A percentile compares a stretch with the other conserved stretches of the same genome.
phyloP scores from a whole-genome alignment of 2,113 vertebrate genomes.

The Callocephalon fimbriatum region DNA sequence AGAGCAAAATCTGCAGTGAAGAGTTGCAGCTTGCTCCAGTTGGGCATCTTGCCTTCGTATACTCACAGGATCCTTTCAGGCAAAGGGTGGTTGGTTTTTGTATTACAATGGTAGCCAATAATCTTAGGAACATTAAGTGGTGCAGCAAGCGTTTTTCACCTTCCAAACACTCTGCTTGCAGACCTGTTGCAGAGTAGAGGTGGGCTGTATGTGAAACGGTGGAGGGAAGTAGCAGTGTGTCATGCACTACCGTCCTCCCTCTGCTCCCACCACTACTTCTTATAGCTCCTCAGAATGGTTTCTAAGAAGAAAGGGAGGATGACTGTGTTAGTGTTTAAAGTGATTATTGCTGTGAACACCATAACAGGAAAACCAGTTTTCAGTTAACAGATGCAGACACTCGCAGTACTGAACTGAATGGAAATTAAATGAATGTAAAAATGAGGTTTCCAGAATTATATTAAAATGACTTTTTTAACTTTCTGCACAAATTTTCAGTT shows the following conservation, averaged over 20 bases:
- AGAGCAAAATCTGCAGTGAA: not conserved
- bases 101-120: rapidly evolving
- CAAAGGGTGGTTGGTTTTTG: not conserved
- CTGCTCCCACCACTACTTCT: not conserved
- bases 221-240: not conserved
- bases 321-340: not conserved
- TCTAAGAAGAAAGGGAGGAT: not conserved
- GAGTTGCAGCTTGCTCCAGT: not conserved
- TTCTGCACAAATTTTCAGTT: constrained; percentile 13
- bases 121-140: not conserved
- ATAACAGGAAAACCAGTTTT: not conserved
- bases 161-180: not conserved
- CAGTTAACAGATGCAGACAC: not conserved
- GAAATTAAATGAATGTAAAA: constrained; percentile 30
- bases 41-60: not conserved
- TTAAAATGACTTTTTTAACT: constrained; percentile 38
- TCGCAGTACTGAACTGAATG: not conserved
- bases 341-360: not conserved
- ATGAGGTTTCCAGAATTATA: constrained; percentile 6
- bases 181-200: not conserved
- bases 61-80: not conserved
- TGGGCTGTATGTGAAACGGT: not conserved
- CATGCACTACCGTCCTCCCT: rapidly evolving
- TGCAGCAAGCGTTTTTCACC: not conserved
- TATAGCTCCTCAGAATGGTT: not conserved